Percentiles rank a stretch among this genome's conserved stretches.
Conservation (phyloP, 2,113 vertebrate genomes). For the Mohoua ochrocephala region DNA sequence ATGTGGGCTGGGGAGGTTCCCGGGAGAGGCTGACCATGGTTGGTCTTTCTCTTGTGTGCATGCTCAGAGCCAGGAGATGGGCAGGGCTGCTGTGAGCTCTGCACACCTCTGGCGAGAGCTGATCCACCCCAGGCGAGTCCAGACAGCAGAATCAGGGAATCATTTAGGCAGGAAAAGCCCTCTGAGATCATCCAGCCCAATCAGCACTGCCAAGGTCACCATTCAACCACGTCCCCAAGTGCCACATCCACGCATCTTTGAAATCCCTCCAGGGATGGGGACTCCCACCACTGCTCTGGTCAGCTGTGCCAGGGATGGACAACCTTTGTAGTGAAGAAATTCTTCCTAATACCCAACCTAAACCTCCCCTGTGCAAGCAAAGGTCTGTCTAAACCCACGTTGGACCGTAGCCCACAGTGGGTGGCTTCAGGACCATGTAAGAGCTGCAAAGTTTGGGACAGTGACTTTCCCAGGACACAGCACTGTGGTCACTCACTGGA, state of each 20-base stretch:
- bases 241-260: background rate
- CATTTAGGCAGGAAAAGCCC: background rate
- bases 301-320: no score
- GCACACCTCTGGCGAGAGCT: background rate
- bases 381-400: background rate
- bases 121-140: background rate
- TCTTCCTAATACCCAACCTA: background rate
- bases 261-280: background rate
- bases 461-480: background rate
- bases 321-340: background rate
- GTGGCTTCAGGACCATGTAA: background rate
- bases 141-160: background rate
- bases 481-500: background rate
- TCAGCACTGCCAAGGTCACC: background rate
- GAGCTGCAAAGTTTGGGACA: background rate
- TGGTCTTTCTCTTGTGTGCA: background rate
- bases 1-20: background rate
- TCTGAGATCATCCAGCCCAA: background rate
- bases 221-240: background rate
- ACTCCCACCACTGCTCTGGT: background rate
- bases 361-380: background rate
- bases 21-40: background rate
- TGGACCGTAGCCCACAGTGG: fast-evolving
- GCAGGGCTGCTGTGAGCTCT: background rate
- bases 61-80: background rate